phyloP scores from a whole-genome alignment of 2,113 vertebrate species.

The Pedionomus torquatus region DNA sequence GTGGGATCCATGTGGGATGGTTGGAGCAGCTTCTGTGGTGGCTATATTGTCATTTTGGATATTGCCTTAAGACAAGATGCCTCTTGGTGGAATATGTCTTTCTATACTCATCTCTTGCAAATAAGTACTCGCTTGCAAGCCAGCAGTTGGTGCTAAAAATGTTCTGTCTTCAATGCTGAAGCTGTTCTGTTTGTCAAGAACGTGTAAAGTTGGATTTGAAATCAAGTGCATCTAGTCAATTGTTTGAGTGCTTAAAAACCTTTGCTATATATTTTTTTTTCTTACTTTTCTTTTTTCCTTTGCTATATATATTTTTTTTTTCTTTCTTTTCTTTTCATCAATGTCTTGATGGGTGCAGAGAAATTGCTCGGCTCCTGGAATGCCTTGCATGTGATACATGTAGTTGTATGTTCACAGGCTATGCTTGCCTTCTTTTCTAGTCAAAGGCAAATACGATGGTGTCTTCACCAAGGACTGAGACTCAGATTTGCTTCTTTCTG shows the following conservation, averaged over 20 bases:
- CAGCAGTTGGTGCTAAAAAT: conserved; percentile 11
- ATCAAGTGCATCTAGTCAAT: neutral
- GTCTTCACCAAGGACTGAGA: neutral
- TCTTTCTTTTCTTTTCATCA: neutral
- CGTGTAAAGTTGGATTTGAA: neutral
- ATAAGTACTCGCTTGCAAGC: neutral
- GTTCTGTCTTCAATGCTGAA: neutral
- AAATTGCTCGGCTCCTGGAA: neutral
- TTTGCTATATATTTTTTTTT: neutral
- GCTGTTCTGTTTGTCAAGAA: neutral
- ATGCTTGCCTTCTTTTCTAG: neutral
- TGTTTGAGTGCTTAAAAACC: neutral
- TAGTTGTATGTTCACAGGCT: neutral
- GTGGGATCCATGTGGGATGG: neutral
- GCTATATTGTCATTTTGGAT: neutral
- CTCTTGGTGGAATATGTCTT: neutral
- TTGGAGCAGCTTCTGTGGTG: neutral
- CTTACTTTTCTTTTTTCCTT: too few relatives aligned
- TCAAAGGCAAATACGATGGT: neutral
- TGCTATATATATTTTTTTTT: too few relatives aligned
- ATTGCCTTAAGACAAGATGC: neutral
- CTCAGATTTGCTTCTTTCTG: neutral
- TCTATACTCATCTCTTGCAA: neutral
- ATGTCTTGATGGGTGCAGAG: neutral
- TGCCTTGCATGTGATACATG: neutral